Evolutionary conservation across 2,888 invertebrate genomes (phyloP).

Genomic region (Leucophenga montana): DNA sequence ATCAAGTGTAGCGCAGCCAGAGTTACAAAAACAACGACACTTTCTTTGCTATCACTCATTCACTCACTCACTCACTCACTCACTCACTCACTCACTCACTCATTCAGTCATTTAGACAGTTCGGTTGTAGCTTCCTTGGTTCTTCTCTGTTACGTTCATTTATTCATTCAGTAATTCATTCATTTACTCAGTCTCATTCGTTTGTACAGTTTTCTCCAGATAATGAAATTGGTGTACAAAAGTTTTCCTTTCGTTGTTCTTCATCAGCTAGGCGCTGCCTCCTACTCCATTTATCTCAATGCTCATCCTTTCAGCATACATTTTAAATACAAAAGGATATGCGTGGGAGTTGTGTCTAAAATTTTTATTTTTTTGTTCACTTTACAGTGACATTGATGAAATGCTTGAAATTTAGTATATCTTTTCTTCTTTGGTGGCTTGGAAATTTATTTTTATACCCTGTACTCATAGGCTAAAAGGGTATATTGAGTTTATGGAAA

Average conservation of each 20-base stretch:
- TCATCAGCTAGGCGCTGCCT: neutral
- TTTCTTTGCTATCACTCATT: slow-evolving; percentile 32
- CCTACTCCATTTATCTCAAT: slow-evolving; percentile 42
- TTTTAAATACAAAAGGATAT: slow-evolving; percentile 67
- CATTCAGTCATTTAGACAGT: slow-evolving; percentile 30
- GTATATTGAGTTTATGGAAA: too few species aligned
- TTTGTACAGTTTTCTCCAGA: slow-evolving; percentile 39
- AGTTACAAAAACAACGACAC: slow-evolving; percentile 30
- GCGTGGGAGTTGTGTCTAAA: slow-evolving; percentile 55
- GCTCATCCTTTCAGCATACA: slow-evolving; percentile 59
- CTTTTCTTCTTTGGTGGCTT: slow-evolving; percentile 20
- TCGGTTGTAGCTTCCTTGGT: slow-evolving; percentile 17
- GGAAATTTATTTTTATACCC: neutral
- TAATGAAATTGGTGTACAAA: slow-evolving; percentile 62
- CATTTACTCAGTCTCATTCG: slow-evolving; percentile 36
- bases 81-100: slow-evolving; percentile 35
- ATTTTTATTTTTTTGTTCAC: neutral
- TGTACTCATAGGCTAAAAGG: too few species aligned
- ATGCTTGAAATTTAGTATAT: slow-evolving; percentile 61
- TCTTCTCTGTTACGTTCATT: slow-evolving; percentile 2
- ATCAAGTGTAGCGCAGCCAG: too few species aligned
- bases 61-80: slow-evolving; percentile 33
- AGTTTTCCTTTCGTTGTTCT: slow-evolving; percentile 34
- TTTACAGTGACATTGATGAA: slow-evolving; percentile 62
- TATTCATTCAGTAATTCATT: slow-evolving; percentile 32